phyloP scores from a whole-genome alignment of 2,113 vertebrate species.

The Pterocles orientalis region DNA sequence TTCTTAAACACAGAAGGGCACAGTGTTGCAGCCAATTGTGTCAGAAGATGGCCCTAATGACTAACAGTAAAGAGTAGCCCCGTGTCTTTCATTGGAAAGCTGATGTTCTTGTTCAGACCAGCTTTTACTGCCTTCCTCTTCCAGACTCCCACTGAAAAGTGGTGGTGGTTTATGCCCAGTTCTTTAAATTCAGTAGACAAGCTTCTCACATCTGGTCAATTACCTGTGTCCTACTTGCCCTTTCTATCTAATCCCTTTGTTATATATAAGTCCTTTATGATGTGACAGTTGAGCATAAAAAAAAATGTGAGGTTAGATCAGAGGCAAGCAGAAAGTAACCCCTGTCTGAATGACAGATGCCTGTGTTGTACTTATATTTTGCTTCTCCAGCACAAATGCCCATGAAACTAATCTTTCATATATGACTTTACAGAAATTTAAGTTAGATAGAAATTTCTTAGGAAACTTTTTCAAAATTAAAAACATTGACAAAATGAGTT shows the following conservation, averaged over 20 bases:
- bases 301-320: slow-evolving; percentile 54
- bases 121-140: background rate
- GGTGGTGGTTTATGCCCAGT: background rate
- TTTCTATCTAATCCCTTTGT: slow-evolving; percentile 52
- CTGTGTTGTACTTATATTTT: slow-evolving; percentile 5
- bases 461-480: background rate
- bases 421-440: background rate
- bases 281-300: slow-evolving; percentile 64
- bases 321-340: slow-evolving; percentile 55
- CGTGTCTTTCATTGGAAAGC: background rate
- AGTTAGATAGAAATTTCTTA: background rate
- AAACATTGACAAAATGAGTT: background rate
- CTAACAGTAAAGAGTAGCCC: background rate
- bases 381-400: background rate
- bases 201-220: slow-evolving; percentile 43
- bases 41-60: background rate
- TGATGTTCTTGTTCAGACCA: background rate
- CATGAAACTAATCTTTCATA: background rate
- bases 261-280: slow-evolving; percentile 38
- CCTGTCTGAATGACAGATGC: slow-evolving; percentile 60
- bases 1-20: background rate
- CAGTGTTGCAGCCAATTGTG: background rate
- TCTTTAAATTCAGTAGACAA: slow-evolving; percentile 52
- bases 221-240: slow-evolving; percentile 59
- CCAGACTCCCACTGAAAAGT: background rate